Evolutionary conservation across 2,888 invertebrate species (phyloP), one percentile per base, ranked within the genome.

Genomic region (Morpho deidamia): DNA sequence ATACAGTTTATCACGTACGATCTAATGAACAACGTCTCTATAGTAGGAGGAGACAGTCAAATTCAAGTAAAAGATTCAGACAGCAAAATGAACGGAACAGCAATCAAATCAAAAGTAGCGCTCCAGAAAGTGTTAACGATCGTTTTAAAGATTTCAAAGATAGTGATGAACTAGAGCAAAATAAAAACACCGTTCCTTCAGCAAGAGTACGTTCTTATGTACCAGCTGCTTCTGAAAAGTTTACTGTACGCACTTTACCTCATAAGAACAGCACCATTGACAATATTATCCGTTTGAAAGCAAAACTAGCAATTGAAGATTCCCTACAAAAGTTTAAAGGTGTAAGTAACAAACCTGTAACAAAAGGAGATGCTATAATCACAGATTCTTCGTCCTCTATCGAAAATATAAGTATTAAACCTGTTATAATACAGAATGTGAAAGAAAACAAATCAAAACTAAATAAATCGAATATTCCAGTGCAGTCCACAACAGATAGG

Each of bases 141-240:
- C 8, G 39, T 39, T 46, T 46, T 3, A 39, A 11, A 11, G 39
- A 23, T 39, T 46, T 46, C 23, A 46, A 11, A 5, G 46, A 46
- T 38, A 48, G 10, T 8, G 39, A 32, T 32, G 32, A 47, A 39
- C 8, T 8, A 11, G 39, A 11, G 7, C 32, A 40, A 7, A 32
- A 9, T 32, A 33, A 39, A 47, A 47, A 11, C 9, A 33, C 32
- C 11, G 2, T 11, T 39, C 7, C n/a, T 40, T 8, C 23, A 47
- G 2, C 10, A 8, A 47, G 39, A 41, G 48, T 32, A 11, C 33
- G 40, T 48, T 11, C 8, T 39, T 9, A 40, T n/a, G 33, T 40
- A 32, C 12, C 12, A 12, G 48, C 48, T 40, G 48, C 40, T 7
- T 48, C 48, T 12, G 40, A 48, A 40, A n/a, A 46, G 7, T 38